Evolutionary conservation across 2,888 invertebrate species (phyloP).

Genomic region (Phanerotoma sp.): DNA sequence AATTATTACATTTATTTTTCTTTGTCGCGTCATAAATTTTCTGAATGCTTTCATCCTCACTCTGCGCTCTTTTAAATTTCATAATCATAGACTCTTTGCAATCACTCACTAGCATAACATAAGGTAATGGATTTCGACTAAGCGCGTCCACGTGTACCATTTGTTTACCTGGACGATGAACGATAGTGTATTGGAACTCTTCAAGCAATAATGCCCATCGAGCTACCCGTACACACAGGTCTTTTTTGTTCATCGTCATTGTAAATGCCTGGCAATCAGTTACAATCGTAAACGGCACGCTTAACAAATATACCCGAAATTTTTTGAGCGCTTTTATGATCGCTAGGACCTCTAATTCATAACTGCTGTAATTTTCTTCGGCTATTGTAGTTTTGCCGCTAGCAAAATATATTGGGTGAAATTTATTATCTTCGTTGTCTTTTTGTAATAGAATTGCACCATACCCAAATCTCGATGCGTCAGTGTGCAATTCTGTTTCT

Average conservation of each 20-base stretch:
- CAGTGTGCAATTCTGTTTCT: no score
- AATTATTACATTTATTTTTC: constrained; percentile 2
- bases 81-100: constrained; percentile 2
- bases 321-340: constrained; percentile 32
- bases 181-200: constrained; percentile 34
- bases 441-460: no score
- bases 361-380: constrained; percentile 35
- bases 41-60: constrained; percentile 3
- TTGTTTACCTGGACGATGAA: no score
- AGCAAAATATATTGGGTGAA: constrained; percentile 35
- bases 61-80: constrained; percentile 7
- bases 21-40: background rate
- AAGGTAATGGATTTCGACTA: constrained; percentile 33
- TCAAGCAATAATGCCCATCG: constrained; percentile 35
- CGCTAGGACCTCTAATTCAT: constrained; percentile 35
- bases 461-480: no score
- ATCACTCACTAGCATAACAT: constrained; percentile 7
- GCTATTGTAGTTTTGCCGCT: constrained; percentile 35
- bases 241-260: constrained; percentile 35
- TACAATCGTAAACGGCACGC: constrained; percentile 34
- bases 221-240: constrained; percentile 30
- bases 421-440: no score
- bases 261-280: no score
- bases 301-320: constrained; percentile 35
- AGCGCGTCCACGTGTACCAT: constrained; percentile 38